Conservation (phyloP, 2,113 vertebrate genomes). For the Egretta garzetta region DNA sequence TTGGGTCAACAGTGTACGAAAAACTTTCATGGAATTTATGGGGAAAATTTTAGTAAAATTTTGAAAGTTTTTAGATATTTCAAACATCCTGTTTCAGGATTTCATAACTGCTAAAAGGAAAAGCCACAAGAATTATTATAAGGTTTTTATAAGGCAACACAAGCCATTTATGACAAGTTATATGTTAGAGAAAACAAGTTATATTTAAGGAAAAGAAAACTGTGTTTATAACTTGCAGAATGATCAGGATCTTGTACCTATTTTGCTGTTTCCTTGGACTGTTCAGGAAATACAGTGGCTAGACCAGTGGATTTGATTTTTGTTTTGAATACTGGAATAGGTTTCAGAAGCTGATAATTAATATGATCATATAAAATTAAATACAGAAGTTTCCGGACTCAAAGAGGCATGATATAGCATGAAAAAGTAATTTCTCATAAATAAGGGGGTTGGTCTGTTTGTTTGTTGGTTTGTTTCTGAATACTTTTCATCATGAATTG, state of each 20-base stretch:
- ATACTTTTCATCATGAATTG: background rate
- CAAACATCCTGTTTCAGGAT: background rate
- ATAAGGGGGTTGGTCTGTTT: background rate
- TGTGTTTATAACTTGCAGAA: background rate
- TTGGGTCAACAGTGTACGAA: background rate
- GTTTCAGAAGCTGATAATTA: background rate
- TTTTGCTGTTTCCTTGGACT: background rate
- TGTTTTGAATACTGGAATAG: background rate
- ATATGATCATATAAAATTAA: background rate
- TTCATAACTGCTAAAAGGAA: background rate
- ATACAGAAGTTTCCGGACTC: background rate
- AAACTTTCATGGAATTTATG: background rate
- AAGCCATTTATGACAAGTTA: background rate
- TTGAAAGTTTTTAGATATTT: background rate
- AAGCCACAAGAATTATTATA: background rate
- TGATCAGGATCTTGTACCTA: background rate
- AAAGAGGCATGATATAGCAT: background rate
- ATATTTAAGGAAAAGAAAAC: background rate
- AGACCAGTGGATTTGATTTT: background rate
- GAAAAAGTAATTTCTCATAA: background rate
- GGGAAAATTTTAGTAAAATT: background rate
- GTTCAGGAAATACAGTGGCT: background rate
- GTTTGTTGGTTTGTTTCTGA: background rate
- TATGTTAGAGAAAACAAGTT: background rate
- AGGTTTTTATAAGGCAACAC: background rate